Conservation (phyloP, 2,888 invertebrate species). For the Salpingus planirostris region DNA sequence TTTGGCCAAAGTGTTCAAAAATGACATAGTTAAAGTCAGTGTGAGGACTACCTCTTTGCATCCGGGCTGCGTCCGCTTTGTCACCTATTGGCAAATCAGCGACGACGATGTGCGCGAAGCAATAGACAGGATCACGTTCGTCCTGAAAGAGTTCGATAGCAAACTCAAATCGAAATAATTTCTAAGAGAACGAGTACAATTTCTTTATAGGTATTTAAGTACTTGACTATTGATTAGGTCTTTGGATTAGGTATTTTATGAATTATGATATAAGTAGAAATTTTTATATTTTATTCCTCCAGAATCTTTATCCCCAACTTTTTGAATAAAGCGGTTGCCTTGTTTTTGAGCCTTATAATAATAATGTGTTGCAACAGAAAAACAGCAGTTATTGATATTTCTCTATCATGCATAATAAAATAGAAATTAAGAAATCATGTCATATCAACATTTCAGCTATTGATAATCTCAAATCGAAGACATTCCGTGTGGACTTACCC, state of each 20-base stretch:
- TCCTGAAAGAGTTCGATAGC: conserved; percentile 53
- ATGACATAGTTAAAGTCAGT: conserved; percentile 45
- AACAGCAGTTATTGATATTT: background rate
- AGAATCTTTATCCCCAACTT: background rate
- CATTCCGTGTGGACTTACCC: conserved; percentile 53
- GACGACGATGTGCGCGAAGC: conserved; percentile 59
- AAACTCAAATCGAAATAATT: conserved; percentile 13
- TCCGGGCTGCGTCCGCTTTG: conserved; percentile 55
- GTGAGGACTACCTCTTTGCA: conserved; percentile 56
- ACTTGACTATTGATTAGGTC: background rate
- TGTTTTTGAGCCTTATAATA: no score
- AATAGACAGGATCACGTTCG: conserved; percentile 62
- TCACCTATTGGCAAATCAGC: conserved; percentile 61
- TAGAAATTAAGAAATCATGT: background rate
- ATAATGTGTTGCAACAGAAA: no score
- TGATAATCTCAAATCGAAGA: conserved; percentile 49
- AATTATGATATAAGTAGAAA: no score
- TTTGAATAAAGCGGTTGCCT: background rate
- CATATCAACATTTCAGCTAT: conserved; percentile 45
- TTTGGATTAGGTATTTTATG: background rate
- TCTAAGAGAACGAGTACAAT: background rate
- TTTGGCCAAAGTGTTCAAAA: conserved; percentile 42
- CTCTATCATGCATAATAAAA: no score
- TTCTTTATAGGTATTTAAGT: background rate
- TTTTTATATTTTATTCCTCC: conserved; percentile 1